Percentiles rank a stretch among this genome's conserved stretches.
Evolutionary conservation across 1,140 invertebrate genomes (phyloP).

Genomic region (Pseudachorutes palmiensis): DNA sequence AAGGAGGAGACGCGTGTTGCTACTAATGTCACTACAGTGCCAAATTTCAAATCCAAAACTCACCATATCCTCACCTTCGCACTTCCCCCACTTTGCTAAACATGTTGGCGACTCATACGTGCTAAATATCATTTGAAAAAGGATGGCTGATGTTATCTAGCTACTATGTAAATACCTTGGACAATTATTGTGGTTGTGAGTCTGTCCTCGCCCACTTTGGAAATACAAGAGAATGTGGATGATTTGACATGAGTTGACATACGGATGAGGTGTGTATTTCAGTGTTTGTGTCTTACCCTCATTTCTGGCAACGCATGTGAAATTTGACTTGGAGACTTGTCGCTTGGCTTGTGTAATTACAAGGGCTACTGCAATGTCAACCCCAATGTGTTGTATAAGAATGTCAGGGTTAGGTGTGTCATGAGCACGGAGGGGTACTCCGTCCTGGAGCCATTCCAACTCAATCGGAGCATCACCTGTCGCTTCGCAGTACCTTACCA

Average conservation of each 20-base stretch:
- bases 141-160: neutral
- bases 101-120: neutral
- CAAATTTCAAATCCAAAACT: too few species aligned
- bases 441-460: constrained; percentile 59
- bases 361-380: constrained; percentile 28
- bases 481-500: constrained; percentile 58
- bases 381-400: constrained; percentile 26
- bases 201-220: neutral
- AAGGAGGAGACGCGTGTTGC: neutral
- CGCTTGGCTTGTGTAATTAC: constrained; percentile 22
- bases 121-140: neutral
- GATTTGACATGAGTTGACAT: neutral
- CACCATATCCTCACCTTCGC: too few species aligned
- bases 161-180: neutral
- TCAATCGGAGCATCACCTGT: constrained; percentile 59
- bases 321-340: constrained; percentile 15
- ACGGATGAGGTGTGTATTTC: neutral
- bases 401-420: constrained; percentile 15
- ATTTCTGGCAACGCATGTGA: constrained; percentile 27
- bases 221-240: neutral
- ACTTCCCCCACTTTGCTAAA: neutral
- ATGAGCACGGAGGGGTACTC: constrained; percentile 31
- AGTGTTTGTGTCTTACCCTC: neutral
- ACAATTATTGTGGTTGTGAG: neutral
- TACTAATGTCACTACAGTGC: neutral